Percentiles rank a stretch among this genome's conserved stretches.
Conservation (phyloP, 2,113 vertebrate species). For the Ursus arctos region DNA sequence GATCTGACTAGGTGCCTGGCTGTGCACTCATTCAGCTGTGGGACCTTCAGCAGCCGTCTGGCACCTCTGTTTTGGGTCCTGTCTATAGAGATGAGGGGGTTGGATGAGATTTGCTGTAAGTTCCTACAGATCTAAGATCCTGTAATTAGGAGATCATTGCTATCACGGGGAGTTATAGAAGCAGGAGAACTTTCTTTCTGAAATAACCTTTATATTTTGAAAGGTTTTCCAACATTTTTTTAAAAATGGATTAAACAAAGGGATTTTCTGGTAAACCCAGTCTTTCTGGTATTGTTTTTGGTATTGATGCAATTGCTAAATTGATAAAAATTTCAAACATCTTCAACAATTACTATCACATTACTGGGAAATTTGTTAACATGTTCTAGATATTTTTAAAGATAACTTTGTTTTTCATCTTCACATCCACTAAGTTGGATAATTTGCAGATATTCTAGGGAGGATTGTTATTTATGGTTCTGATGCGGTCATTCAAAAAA, state of each 20-base stretch:
- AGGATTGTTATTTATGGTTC: conserved; percentile 57
- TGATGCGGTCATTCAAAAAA: not conserved
- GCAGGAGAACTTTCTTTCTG: not conserved
- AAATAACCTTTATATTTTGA: conserved; percentile 33
- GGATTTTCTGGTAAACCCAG: conserved; percentile 32
- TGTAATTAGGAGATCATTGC: not conserved
- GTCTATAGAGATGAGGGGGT: not conserved
- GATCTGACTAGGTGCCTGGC: not conserved
- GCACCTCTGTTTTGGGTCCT: not conserved
- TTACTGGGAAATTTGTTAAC: not conserved
- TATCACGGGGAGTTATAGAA: not conserved
- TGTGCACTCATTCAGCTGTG: not conserved
- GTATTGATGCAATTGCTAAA: not conserved
- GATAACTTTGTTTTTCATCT: conserved; percentile 53
- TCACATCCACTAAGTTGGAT: conserved; percentile 17
- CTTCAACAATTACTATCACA: not conserved
- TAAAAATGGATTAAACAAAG: not conserved
- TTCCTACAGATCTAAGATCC: not conserved
- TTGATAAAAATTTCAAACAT: not conserved
- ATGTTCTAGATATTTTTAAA: conserved; percentile 51
- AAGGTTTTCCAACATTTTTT: not conserved
- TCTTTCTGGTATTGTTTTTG: conserved; percentile 34
- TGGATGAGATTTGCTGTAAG: not conserved
- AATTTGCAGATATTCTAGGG: conserved; percentile 57
- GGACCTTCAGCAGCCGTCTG: not conserved